Conservation (phyloP, 92 coral and sea anemone genomes). For the Zoanthus sociatus region DNA sequence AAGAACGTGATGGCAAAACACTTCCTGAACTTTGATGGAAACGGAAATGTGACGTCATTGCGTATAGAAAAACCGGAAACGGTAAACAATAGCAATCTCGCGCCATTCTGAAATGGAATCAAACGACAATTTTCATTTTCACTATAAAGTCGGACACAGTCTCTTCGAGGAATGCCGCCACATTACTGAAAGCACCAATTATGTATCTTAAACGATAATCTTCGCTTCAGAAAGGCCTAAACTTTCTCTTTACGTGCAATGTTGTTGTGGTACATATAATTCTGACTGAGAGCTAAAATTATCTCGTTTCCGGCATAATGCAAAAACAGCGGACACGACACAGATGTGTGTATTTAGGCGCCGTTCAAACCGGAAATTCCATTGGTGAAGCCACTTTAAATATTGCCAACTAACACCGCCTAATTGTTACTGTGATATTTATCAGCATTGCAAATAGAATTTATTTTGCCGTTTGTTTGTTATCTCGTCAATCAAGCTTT, state of each 20-base stretch:
- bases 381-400: conserved; percentile 2
- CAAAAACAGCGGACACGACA: conserved; percentile 43
- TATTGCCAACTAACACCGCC: conserved; percentile 33
- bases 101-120: conserved; percentile 41
- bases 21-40: conserved; percentile 49
- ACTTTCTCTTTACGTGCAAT: background rate
- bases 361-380: conserved; percentile 49
- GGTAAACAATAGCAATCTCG: conserved; percentile 49
- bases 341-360: conserved; percentile 25
- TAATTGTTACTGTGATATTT: conserved; percentile 33
- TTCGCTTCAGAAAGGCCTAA: background rate
- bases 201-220: background rate
- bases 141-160: background rate
- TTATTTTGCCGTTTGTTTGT: background rate
- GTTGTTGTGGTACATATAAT: background rate
- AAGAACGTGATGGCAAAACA: conserved; percentile 37
- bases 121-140: conserved; percentile 12
- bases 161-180: background rate
- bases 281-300: conserved; percentile 32
- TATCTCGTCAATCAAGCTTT: background rate
- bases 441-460: background rate
- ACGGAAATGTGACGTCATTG: conserved; percentile 51
- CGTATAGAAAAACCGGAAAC: conserved; percentile 44
- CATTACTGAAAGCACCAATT: background rate
- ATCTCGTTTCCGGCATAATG: conserved; percentile 36